A percentile compares a stretch with the other conserved stretches of the same genome.
Conservation (phyloP, 2,113 vertebrate genomes). For the Astatoreochromis straeleni region DNA sequence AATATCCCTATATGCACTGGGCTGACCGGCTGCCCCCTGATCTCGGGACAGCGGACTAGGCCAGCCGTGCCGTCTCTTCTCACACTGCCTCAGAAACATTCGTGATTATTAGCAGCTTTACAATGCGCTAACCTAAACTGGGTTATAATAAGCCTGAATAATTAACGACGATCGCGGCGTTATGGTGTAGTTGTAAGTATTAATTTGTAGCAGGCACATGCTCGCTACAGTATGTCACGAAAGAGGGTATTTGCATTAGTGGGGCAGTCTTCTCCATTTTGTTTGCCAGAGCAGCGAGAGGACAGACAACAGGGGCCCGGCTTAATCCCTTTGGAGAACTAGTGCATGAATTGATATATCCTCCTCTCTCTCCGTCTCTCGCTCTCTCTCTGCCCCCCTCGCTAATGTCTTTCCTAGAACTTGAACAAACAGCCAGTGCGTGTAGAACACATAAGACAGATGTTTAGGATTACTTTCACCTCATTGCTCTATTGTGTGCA, state of each 20-base stretch:
- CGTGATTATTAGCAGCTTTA: background rate
- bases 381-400: background rate
- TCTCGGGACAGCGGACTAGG: background rate
- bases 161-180: accelerated
- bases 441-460: conserved; percentile 69
- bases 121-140: background rate
- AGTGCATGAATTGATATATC: conserved; percentile 66
- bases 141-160: background rate
- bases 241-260: conserved; percentile 31
- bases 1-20: conserved; percentile 14
- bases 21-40: conserved; percentile 24
- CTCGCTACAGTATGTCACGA: background rate
- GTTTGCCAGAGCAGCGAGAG: conserved; percentile 39
- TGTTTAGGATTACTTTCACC: conserved; percentile 74
- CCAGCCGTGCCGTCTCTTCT: background rate
- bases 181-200: background rate
- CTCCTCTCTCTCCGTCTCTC: background rate
- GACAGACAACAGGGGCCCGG: conserved; percentile 35
- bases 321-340: conserved; percentile 61
- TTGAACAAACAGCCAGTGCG: conserved; percentile 68
- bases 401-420: conserved; percentile 67
- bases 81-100: background rate
- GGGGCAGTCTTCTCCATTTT: conserved; percentile 48
- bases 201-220: background rate
- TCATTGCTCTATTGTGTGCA: conserved; percentile 68